These are phyloP conservation scores for Pagetopsis macropterus DNA, from an alignment of 2,797 vertebrate species.

Conservation along the genomic window DNA sequence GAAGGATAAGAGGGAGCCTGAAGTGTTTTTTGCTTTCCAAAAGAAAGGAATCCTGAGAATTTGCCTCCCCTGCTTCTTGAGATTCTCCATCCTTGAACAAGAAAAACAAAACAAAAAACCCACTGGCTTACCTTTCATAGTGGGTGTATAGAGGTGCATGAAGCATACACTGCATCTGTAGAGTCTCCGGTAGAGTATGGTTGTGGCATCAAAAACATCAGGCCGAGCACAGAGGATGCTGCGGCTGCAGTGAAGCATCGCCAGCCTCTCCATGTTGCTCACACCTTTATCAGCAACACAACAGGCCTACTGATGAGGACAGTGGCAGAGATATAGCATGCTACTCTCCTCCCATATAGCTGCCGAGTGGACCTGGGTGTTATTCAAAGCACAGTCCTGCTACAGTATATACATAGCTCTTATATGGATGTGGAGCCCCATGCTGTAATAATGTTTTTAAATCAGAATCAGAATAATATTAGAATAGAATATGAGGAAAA, in stretches of 20 bases:
- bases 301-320: slow-evolving; percentile 67
- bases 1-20: slow-evolving; percentile 18
- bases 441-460: slow-evolving; percentile 17
- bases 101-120: slow-evolving; percentile 5
- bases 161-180: slow-evolving; percentile 36
- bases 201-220: slow-evolving; percentile 65
- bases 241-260: slow-evolving; percentile 51
- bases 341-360: slow-evolving; percentile 35
- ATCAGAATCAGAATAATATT: not conserved
- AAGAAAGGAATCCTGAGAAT: slow-evolving; percentile 14
- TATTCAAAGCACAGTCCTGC: slow-evolving; percentile 55
- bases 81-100: not conserved
- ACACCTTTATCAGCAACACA: slow-evolving; percentile 71
- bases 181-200: slow-evolving; percentile 41
- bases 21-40: slow-evolving; percentile 14
- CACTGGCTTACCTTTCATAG: slow-evolving; percentile 20
- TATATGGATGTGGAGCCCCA: slow-evolving; percentile 4
- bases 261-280: slow-evolving; percentile 56
- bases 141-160: slow-evolving; percentile 23
- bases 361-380: slow-evolving; percentile 32
- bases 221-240: slow-evolving; percentile 47
- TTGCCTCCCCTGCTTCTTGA: slow-evolving; percentile 7
- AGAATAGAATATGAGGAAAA: too few relatives aligned
- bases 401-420: slow-evolving; percentile 40
- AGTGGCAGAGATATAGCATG: slow-evolving; percentile 26